Evolutionary conservation across 2,888 invertebrate genomes (phyloP).

Genomic region (Drosophila engyochracea): DNA sequence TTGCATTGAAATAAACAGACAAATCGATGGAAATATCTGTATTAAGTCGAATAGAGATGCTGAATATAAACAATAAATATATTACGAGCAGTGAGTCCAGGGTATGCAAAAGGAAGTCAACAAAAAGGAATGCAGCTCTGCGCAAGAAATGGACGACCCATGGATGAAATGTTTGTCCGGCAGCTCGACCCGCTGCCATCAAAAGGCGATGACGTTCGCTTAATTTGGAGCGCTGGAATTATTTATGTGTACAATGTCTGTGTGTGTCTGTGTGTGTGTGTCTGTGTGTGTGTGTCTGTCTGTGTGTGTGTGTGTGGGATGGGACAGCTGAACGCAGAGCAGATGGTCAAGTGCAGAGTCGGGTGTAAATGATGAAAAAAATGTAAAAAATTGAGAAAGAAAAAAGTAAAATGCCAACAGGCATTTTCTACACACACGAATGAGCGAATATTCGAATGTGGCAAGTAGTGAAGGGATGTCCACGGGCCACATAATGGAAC

Average conservation of each 20-base stretch:
- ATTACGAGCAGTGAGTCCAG: constrained; percentile 6
- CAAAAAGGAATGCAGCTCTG: constrained; percentile 26
- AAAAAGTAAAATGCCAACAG: constrained; percentile 34
- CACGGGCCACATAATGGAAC: constrained; percentile 47
- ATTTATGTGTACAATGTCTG: constrained; percentile 64
- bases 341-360: constrained; percentile 15
- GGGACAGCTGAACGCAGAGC: constrained; percentile 7
- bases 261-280: not conserved
- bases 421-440: constrained; percentile 50
- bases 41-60: not conserved
- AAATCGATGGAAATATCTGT: not conserved
- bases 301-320: not conserved
- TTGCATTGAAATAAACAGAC: not conserved
- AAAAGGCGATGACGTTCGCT: constrained; percentile 83
- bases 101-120: constrained; percentile 30
- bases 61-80: not conserved
- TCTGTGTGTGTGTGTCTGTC: not conserved
- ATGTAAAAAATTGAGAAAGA: not conserved
- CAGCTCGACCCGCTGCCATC: constrained; percentile 51
- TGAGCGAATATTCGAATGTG: constrained; percentile 11
- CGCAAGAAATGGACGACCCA: constrained; percentile 19
- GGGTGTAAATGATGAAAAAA: constrained; percentile 17
- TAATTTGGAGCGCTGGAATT: constrained; percentile 79
- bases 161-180: constrained; percentile 14
- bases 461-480: not conserved